Conservation (phyloP, 2,113 vertebrate species). For the Thinocorus orbignyianus region DNA sequence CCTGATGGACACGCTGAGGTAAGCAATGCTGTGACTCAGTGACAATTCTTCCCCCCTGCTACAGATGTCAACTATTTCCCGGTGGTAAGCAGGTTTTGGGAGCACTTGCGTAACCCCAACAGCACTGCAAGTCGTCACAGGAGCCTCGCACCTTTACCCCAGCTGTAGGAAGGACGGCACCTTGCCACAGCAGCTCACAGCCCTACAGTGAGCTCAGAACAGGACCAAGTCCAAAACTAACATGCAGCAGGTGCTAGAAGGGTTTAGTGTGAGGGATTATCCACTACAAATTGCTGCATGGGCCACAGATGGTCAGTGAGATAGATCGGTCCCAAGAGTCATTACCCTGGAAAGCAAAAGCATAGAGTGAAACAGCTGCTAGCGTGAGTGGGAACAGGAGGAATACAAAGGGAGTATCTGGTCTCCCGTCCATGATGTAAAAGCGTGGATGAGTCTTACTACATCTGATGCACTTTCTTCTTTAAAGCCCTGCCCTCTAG, state of each 20-base stretch:
- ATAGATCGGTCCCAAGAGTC: not conserved
- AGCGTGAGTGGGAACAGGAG: not conserved
- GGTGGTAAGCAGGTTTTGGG: not conserved
- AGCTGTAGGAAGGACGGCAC: not conserved
- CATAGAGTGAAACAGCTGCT: not conserved
- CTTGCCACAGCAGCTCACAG: not conserved
- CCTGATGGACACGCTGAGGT: not conserved
- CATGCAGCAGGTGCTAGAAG: not conserved
- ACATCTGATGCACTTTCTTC: not conserved
- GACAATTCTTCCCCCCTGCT: rapidly evolving
- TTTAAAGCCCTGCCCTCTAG: not conserved
- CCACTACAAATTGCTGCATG: constrained; percentile 14
- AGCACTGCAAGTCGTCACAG: not conserved
- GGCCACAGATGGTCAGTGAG: constrained; percentile 43
- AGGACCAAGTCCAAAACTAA: constrained; percentile 41
- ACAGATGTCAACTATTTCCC: not conserved
- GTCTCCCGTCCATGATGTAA: not conserved
- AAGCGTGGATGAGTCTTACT: not conserved
- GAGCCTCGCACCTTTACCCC: rapidly evolving
- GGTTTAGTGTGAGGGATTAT: constrained; percentile 3
- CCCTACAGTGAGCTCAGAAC: not conserved
- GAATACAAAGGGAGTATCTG: not conserved
- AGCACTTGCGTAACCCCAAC: not conserved
- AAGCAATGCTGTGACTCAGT: not conserved
- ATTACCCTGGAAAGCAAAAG: constrained; percentile 31